Conservation (phyloP, 2,888 invertebrate genomes). For the Cosmorhoe ocellata region DNA sequence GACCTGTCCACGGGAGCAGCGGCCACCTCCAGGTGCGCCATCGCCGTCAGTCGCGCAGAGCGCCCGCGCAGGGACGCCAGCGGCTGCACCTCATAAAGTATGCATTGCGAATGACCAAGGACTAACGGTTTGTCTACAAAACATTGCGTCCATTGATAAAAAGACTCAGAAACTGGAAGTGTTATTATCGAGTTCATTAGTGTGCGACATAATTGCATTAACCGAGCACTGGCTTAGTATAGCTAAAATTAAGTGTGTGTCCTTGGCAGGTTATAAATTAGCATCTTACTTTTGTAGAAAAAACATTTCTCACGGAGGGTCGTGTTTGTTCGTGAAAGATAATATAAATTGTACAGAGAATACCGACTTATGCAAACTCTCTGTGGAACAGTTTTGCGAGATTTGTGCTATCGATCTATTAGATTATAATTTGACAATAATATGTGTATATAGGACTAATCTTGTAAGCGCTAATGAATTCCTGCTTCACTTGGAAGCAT, state of each 20-base stretch:
- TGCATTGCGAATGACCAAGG: background rate
- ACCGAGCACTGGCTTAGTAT: slow-evolving; percentile 4
- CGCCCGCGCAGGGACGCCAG: background rate
- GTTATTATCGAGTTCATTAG: background rate
- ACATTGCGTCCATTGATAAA: slow-evolving; percentile 1
- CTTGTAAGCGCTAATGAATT: background rate
- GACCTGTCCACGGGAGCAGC: background rate
- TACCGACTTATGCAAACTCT: background rate
- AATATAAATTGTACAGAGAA: background rate
- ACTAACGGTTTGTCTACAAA: slow-evolving; percentile 3
- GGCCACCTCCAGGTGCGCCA: background rate
- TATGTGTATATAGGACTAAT: background rate
- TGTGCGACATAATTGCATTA: slow-evolving; percentile 1
- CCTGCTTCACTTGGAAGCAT: background rate
- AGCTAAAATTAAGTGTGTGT: slow-evolving; percentile 2
- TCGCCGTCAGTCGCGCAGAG: background rate
- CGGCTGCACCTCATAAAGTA: too few relatives aligned
- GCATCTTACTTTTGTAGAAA: slow-evolving; percentile 5
- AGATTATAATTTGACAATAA: background rate
- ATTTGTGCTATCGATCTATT: background rate
- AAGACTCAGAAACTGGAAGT: slow-evolving; percentile 3
- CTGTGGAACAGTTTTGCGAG: background rate
- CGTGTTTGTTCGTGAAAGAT: slow-evolving; percentile 7
- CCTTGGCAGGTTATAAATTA: slow-evolving; percentile 5
- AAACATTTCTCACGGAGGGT: slow-evolving; percentile 6